These are phyloP conservation scores for Oreotrochilus melanogaster DNA, from an alignment of 2,113 vertebrate genomes.

Conservation along the genomic window DNA sequence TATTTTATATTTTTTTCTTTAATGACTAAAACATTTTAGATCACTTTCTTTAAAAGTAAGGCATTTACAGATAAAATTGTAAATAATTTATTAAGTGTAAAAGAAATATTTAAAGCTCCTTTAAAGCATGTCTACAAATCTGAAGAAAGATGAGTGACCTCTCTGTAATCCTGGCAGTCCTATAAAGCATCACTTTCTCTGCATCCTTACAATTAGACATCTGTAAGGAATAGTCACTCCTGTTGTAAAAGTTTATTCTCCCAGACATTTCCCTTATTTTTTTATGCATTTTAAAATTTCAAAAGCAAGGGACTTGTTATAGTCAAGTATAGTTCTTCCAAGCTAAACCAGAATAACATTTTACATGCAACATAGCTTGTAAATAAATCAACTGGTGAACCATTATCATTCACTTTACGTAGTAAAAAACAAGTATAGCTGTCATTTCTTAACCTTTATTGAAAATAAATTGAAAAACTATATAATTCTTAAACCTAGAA, in stretches of 20 bases:
- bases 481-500: conserved; percentile 65
- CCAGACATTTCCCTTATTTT: not conserved
- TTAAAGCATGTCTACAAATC: not conserved
- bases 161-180: not conserved
- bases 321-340: conserved; percentile 26
- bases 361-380: conserved; percentile 51
- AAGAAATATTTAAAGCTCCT: not conserved
- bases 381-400: conserved; percentile 71
- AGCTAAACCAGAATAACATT: conserved; percentile 65
- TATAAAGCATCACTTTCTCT: not conserved
- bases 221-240: not conserved
- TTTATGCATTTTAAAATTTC: conserved; percentile 25
- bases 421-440: conserved; percentile 71
- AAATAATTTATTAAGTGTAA: not conserved
- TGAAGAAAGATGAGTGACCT: not conserved
- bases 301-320: conserved; percentile 24
- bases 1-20: not conserved
- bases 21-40: not conserved
- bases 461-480: conserved; percentile 77
- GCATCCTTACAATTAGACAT: not conserved
- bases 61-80: not conserved
- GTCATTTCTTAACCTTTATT: conserved; percentile 67
- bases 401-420: conserved; percentile 76
- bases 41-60: not conserved
- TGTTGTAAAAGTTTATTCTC: not conserved